A percentile compares a stretch with the other conserved stretches of the same genome.
phyloP scores from a whole-genome alignment of 1,140 invertebrate genomes.

The Macrocentrus cingulum region DNA sequence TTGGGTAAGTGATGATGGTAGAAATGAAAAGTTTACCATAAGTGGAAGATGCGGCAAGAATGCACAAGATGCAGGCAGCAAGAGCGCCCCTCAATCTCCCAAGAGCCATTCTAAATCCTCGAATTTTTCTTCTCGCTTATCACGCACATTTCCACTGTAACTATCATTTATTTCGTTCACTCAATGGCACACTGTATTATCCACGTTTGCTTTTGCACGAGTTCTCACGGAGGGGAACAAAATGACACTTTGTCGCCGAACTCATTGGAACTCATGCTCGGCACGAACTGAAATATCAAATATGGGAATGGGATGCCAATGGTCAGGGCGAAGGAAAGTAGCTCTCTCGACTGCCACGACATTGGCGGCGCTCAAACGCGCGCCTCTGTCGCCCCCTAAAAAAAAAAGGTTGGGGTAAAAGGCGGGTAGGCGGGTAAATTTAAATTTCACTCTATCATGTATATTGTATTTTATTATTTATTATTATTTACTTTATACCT shows the following conservation, averaged over 20 bases:
- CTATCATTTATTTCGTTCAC: background rate
- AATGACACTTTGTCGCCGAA: constrained; percentile 14
- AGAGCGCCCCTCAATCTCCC: constrained; percentile 27
- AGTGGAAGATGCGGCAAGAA: constrained; percentile 25
- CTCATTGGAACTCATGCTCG: background rate
- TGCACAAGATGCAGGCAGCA: constrained; percentile 34
- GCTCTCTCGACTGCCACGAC: background rate
- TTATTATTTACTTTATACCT: too few relatives aligned
- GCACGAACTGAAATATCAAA: constrained; percentile 4
- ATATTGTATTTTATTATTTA: too few relatives aligned
- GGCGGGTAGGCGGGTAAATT: background rate
- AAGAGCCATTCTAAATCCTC: constrained; percentile 32
- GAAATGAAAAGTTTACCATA: constrained; percentile 26
- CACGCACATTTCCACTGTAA: constrained; percentile 26
- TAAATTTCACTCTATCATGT: background rate
- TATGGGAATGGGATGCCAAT: background rate
- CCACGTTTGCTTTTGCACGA: background rate
- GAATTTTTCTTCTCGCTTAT: constrained; percentile 9
- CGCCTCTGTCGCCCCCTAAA: too few relatives aligned
- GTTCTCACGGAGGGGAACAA: background rate
- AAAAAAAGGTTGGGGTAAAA: too few relatives aligned
- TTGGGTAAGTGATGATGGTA: too few relatives aligned
- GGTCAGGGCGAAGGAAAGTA: constrained; percentile 1
- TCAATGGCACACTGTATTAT: background rate
- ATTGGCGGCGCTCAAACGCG: background rate